Percentiles rank a stretch among this genome's conserved stretches.
Conservation (phyloP, 2,797 vertebrate genomes). For the Mus minutoides region DNA sequence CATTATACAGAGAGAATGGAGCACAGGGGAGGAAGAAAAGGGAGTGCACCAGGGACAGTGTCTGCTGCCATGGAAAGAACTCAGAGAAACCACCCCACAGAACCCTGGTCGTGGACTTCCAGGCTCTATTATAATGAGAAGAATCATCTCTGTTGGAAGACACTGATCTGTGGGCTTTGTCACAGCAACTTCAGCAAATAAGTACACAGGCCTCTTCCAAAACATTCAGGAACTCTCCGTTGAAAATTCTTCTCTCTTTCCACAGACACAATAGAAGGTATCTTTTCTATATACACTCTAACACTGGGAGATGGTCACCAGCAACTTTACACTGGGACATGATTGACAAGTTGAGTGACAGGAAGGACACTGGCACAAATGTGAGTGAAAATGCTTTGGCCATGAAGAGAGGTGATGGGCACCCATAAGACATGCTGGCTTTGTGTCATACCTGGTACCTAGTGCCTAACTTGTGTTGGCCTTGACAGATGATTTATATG, state of each 20-base stretch:
- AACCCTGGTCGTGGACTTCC: not conserved
- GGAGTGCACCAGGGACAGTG: not conserved
- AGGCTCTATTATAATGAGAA: not conserved
- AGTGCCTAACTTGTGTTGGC: not conserved
- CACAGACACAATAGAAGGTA: not conserved
- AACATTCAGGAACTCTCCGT: not conserved
- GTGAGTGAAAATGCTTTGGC: not conserved
- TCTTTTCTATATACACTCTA: not conserved
- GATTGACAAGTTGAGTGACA: not conserved
- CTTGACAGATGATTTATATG: not conserved
- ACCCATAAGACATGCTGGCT: not conserved
- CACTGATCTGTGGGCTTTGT: not conserved
- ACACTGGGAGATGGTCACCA: not conserved
- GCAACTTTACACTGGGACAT: too few relatives aligned
- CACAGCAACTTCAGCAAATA: too few relatives aligned
- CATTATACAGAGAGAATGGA: not conserved
- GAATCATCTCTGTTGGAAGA: not conserved
- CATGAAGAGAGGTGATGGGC: fast-evolving
- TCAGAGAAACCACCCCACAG: too few relatives aligned
- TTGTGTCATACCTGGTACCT: not conserved
- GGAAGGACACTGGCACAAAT: not conserved
- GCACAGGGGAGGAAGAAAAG: too few relatives aligned
- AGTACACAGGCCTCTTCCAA: not conserved
- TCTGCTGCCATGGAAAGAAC: not conserved
- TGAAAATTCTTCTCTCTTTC: not conserved